phyloP scores from a whole-genome alignment of 2,113 vertebrate species.

The Henicopernis longicauda region DNA sequence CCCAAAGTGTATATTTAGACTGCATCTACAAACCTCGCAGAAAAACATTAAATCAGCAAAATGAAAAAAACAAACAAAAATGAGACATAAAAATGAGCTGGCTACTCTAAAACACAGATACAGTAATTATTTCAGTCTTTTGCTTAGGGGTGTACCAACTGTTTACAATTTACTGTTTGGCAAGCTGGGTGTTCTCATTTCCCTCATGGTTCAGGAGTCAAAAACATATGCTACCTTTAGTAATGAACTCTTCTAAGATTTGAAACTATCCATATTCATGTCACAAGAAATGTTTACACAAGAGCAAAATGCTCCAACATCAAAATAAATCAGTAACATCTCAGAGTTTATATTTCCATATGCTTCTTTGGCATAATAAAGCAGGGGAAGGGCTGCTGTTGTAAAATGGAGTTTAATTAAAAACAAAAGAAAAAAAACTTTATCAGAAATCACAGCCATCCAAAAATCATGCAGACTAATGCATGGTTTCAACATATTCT shows the following conservation, averaged over 20 bases:
- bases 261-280: slow-evolving; percentile 74
- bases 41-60: slow-evolving; percentile 66
- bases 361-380: slow-evolving; percentile 73
- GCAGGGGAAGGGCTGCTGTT: slow-evolving; percentile 46
- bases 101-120: slow-evolving; percentile 69
- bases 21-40: slow-evolving; percentile 50
- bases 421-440: slow-evolving; percentile 69
- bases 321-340: slow-evolving; percentile 75
- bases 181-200: slow-evolving; percentile 73
- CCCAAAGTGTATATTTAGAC: slow-evolving; percentile 53
- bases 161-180: slow-evolving; percentile 74
- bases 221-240: slow-evolving; percentile 75
- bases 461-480: slow-evolving; percentile 35
- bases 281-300: slow-evolving; percentile 74
- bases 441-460: slow-evolving; percentile 54
- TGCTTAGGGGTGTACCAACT: slow-evolving; percentile 70
- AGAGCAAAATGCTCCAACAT: slow-evolving; percentile 72
- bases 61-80: slow-evolving; percentile 59
- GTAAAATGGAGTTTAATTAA: slow-evolving; percentile 74
- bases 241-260: slow-evolving; percentile 73
- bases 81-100: slow-evolving; percentile 64
- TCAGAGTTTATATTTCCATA: slow-evolving; percentile 74
- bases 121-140: slow-evolving; percentile 72
- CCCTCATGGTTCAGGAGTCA: slow-evolving; percentile 73
- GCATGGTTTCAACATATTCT: slow-evolving; percentile 18